These are phyloP conservation scores for Takifugu rubripes DNA, from an alignment of 2,797 vertebrate genomes.

Conservation along the genomic window DNA sequence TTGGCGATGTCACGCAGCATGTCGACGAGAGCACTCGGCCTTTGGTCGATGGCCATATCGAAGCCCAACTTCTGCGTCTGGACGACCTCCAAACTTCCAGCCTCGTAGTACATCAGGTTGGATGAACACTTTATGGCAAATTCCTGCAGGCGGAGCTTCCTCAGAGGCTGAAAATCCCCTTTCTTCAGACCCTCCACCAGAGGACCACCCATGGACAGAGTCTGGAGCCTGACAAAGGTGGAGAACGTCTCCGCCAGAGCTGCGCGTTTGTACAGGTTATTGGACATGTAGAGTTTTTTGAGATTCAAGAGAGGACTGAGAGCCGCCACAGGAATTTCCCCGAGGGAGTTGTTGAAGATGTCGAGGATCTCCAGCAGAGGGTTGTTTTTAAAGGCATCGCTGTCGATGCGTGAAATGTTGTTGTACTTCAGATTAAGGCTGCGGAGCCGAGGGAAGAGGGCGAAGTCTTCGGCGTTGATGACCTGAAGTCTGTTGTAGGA, in stretches of 20 bases:
- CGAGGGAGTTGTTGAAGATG: slow-evolving; percentile 83
- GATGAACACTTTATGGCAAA: slow-evolving; percentile 81
- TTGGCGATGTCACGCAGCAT: slow-evolving; percentile 77
- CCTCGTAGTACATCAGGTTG: slow-evolving; percentile 73
- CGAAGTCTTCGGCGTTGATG: slow-evolving; percentile 62
- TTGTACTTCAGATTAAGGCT: slow-evolving; percentile 73
- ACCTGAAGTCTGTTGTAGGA: slow-evolving; percentile 77
- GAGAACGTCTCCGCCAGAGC: slow-evolving; percentile 66
- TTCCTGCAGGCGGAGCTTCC: slow-evolving; percentile 60
- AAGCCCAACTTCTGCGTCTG: slow-evolving; percentile 72
- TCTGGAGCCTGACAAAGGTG: slow-evolving; percentile 57
- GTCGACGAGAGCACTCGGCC: slow-evolving; percentile 47
- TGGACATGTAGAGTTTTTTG: slow-evolving; percentile 73
- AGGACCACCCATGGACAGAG: slow-evolving; percentile 79
- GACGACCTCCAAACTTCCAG: slow-evolving; percentile 75
- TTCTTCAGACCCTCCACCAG: slow-evolving; percentile 66
- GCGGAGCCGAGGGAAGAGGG: slow-evolving; percentile 58
- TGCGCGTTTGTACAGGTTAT: slow-evolving; percentile 76
- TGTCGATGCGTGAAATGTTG: slow-evolving; percentile 75
- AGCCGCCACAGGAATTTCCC: slow-evolving; percentile 69
- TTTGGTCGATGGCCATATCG: slow-evolving; percentile 78
- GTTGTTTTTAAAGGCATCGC: slow-evolving; percentile 72
- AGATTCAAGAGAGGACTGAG: slow-evolving; percentile 70
- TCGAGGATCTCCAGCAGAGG: slow-evolving; percentile 67
- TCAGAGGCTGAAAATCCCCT: slow-evolving; percentile 69